A percentile compares a stretch with the other conserved stretches of the same genome.
phyloP scores from a whole-genome alignment of 1,140 invertebrate species.

The Psix sp. region DNA sequence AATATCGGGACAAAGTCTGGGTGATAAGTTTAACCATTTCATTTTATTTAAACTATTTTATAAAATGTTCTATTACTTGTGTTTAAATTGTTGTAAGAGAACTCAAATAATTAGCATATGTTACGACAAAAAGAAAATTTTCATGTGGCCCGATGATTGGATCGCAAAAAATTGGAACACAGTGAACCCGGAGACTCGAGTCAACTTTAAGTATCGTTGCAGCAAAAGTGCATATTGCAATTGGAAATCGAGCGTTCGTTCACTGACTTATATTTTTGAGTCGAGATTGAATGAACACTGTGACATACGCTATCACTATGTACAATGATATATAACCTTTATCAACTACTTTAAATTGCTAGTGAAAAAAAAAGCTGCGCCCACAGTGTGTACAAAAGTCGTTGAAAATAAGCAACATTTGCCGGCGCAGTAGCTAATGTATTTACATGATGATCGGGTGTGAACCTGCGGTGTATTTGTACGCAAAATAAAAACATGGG shows the following conservation, averaged over 20 bases:
- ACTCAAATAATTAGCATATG: not conserved
- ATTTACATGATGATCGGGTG: slow-evolving; percentile 23
- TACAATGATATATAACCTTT: slow-evolving; percentile 20
- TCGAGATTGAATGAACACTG: slow-evolving; percentile 8
- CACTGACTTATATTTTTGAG: slow-evolving; percentile 8
- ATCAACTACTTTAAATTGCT: slow-evolving; percentile 18
- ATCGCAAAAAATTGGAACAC: slow-evolving; percentile 46
- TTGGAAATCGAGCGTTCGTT: not conserved
- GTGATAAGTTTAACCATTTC: no score
- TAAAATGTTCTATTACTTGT: no score
- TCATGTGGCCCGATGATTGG: not conserved
- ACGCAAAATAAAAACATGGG: no score
- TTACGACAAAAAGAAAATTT: slow-evolving; percentile 1
- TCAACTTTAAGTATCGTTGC: slow-evolving; percentile 33
- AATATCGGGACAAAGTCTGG: no score
- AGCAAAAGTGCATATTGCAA: slow-evolving; percentile 35
- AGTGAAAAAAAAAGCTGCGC: slow-evolving; percentile 1
- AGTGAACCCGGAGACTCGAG: slow-evolving; percentile 18
- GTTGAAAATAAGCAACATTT: slow-evolving; percentile 33
- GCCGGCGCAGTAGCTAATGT: slow-evolving; percentile 4
- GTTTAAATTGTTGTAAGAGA: no score
- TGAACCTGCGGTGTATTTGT: no score
- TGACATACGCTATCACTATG: slow-evolving; percentile 12
- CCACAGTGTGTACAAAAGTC: slow-evolving; percentile 23
- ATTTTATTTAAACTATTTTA: no score